Conservation (phyloP, 2,113 vertebrate genomes). For the Turdus rufiventris region DNA sequence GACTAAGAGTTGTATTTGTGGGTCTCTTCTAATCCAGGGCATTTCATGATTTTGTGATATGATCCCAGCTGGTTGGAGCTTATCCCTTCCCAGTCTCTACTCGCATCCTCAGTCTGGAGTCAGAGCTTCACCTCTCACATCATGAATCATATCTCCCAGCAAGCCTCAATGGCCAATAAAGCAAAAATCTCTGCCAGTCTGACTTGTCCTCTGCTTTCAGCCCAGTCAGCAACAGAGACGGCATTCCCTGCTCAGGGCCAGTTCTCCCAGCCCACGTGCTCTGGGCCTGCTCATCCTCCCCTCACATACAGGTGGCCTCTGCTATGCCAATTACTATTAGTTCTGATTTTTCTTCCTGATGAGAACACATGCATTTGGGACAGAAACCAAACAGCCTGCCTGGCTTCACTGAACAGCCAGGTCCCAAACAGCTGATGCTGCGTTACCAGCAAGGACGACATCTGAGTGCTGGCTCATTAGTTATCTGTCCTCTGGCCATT, state of each 20-base stretch:
- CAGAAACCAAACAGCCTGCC: neutral
- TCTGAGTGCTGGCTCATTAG: neutral
- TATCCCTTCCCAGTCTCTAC: neutral
- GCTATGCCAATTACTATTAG: neutral
- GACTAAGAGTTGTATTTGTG: neutral
- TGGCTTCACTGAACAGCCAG: neutral
- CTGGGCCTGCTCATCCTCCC: neutral
- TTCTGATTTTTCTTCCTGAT: neutral
- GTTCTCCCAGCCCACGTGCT: neutral
- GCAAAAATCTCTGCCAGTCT: neutral
- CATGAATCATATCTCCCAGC: neutral
- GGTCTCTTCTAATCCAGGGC: neutral
- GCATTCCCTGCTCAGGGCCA: fast-evolving
- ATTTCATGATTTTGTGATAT: neutral
- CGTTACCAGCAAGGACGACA: neutral
- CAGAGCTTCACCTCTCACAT: neutral
- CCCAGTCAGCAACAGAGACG: neutral
- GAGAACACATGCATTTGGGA: neutral
- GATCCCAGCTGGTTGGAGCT: neutral
- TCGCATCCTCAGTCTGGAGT: neutral
- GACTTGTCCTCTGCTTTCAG: neutral
- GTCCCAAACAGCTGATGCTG: neutral
- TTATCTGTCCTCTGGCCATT: neutral
- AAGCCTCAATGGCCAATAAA: neutral
- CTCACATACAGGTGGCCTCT: neutral